Evolutionary conservation across 2,797 vertebrate species (phyloP).

Genomic region (Pagetopsis macropterus): DNA sequence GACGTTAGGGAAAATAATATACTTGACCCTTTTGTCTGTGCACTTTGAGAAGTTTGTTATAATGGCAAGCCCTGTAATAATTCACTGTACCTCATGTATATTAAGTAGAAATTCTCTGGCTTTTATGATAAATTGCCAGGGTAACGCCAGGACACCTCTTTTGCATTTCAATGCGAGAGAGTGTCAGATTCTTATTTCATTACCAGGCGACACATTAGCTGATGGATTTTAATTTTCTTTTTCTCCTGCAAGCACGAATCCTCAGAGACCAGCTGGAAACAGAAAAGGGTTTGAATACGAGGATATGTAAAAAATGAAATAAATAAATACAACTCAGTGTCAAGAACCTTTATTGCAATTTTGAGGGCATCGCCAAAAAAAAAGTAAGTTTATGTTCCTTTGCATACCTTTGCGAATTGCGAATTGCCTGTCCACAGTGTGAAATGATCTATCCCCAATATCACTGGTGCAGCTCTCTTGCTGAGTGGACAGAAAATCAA

Average conservation of each 20-base stretch:
- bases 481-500: constrained; percentile 83
- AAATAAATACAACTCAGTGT: constrained; percentile 82
- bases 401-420: constrained; percentile 71
- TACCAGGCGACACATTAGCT: constrained; percentile 93
- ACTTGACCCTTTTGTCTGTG: constrained; percentile 88
- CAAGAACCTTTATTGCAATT: constrained; percentile 75
- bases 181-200: constrained; percentile 98
- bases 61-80: constrained; percentile 89
- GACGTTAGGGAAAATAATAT: constrained; percentile 88
- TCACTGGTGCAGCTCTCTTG: constrained; percentile 67
- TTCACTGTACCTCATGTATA: constrained; percentile 95
- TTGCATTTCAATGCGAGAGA: constrained; percentile 94
- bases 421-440: constrained; percentile 72
- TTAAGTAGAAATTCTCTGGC: constrained; percentile 90
- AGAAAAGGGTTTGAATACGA: constrained; percentile 64
- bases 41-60: constrained; percentile 92
- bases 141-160: constrained; percentile 93
- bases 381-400: constrained; percentile 66
- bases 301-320: constrained; percentile 72
- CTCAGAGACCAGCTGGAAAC: constrained; percentile 81
- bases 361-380: constrained; percentile 70
- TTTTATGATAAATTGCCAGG: constrained; percentile 95
- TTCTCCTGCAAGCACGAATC: constrained; percentile 76
- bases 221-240: constrained; percentile 94
- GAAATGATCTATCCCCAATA: constrained; percentile 67